Conservation (phyloP, 2,888 invertebrate genomes). For the Anthophora plumipes region DNA sequence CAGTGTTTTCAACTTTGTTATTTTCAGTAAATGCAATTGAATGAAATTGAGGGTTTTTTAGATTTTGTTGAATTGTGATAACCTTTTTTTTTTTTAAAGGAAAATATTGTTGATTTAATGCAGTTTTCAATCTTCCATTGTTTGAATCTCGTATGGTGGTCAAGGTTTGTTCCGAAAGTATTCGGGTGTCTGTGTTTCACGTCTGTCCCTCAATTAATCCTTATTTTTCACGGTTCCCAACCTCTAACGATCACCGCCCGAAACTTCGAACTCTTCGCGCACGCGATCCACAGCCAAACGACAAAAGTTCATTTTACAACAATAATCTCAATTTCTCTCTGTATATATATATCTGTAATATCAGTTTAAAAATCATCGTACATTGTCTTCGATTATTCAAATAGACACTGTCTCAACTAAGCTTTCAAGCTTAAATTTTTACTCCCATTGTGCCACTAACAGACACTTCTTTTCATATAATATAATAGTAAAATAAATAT, state of each 20-base stretch:
- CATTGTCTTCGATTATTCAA: background rate
- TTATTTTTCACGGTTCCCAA: slow-evolving; percentile 28
- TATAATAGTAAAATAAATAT: too few species aligned
- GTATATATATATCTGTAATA: background rate
- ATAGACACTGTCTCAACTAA: too few species aligned
- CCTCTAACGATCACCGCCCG: background rate
- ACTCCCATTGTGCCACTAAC: background rate
- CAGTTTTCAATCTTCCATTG: background rate
- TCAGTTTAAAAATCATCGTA: too few species aligned
- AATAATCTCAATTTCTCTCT: background rate
- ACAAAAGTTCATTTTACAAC: slow-evolving; percentile 9
- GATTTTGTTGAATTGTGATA: background rate
- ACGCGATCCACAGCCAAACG: slow-evolving; percentile 1
- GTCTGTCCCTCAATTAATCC: slow-evolving; percentile 21
- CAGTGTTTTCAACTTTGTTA: background rate
- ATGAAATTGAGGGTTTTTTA: background rate
- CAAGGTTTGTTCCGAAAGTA: background rate
- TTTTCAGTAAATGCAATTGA: background rate
- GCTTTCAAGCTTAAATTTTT: background rate
- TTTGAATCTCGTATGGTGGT: background rate
- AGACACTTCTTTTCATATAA: too few species aligned
- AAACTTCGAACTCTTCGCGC: slow-evolving; percentile 3
- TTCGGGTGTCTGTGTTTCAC: background rate
- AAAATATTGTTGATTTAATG: background rate
- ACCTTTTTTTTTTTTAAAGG: background rate